A percentile compares a stretch with the other conserved stretches of the same genome.
Conservation (phyloP, 2,797 vertebrate species). For the Molossus molossus region DNA sequence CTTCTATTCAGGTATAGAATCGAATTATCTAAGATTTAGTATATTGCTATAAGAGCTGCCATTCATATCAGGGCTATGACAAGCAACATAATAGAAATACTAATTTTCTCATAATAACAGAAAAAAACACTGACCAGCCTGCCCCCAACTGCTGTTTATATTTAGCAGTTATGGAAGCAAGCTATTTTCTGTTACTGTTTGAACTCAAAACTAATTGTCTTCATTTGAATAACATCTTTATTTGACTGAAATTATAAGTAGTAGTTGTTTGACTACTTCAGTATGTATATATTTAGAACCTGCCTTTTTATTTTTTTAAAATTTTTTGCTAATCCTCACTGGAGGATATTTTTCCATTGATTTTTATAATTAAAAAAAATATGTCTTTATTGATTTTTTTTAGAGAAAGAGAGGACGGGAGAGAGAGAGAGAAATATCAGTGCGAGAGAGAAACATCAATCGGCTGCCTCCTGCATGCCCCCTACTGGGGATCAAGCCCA, state of each 20-base stretch:
- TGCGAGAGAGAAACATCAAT: too few species aligned
- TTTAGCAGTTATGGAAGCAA: conserved; percentile 39
- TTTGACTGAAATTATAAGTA: conserved; percentile 64
- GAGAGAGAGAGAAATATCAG: too few species aligned
- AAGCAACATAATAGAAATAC: conserved; percentile 43
- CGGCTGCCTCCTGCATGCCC: too few species aligned
- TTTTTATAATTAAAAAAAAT: too few species aligned
- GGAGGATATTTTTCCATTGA: too few species aligned
- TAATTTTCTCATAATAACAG: conserved; percentile 35
- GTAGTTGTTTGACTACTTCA: conserved; percentile 54
- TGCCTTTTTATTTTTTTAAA: conserved; percentile 60
- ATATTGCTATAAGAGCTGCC: not conserved
- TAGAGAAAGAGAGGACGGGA: too few species aligned
- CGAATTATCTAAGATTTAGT: conserved; percentile 15
- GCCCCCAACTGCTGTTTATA: not conserved
- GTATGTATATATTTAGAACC: conserved; percentile 28
- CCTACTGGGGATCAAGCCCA: too few species aligned
- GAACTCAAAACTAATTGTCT: conserved; percentile 39
- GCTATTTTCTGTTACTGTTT: conserved; percentile 37
- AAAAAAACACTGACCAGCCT: not conserved
- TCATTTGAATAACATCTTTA: conserved; percentile 57
- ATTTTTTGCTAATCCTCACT: not conserved
- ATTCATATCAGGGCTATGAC: conserved; percentile 22
- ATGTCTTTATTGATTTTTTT: too few species aligned
- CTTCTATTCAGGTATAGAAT: not conserved